Base-by-base conservation (phyloP, 2,113 vertebrate species). In the Desmodus rotundus region DNA sequence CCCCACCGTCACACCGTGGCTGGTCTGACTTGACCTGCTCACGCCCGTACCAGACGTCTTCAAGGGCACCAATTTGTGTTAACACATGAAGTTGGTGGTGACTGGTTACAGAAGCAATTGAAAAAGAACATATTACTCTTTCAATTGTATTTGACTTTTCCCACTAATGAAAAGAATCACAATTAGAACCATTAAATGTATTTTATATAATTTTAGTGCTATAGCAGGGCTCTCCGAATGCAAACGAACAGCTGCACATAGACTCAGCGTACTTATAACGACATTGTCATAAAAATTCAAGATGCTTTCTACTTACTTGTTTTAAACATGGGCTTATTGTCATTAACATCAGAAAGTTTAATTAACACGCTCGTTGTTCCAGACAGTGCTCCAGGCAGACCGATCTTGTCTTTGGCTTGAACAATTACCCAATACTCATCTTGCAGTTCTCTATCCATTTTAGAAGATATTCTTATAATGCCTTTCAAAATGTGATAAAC, bases 371-470 rank as follows among this genome's bases (percentile, higher is more conserved):
- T 99, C 41, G 99, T 98, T 96, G 99, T 99, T 90, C 99, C 98
- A 54, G 99, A 99, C 94, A 98, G 96, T 19, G 98, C 99, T 45
- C 99, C 99, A 5, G 98, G 97, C 77, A 99, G 98, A 8, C 99
- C 99, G 80, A 99, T 98, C 99, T 99, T 99, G 52, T 99, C 99
- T 97, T 99, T 99, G 80, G 99, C 99, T 98, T 99, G 99, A 85
- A 99, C 98, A 95, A 99, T 98, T 77, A 99, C 99, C 97, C 98
- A 98, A 95, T 99, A 99, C 54, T 98, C 97, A 50, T 99, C 99
- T 88, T 99, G 98, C 73, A 99, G 98, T 97, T 99, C 99, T 96
- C 99, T 99, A 82, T 99, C 99, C 98, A 99, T 99, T 98, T 99
- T 98, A 41, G 99, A 98, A 98, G 99, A 99, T 50, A 99, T 99